Percentiles rank a stretch among this genome's conserved stretches.
These are phyloP conservation scores for Corythoichthys haematopterus DNA, from an alignment of 2,113 vertebrate genomes.

Conservation along the genomic window DNA sequence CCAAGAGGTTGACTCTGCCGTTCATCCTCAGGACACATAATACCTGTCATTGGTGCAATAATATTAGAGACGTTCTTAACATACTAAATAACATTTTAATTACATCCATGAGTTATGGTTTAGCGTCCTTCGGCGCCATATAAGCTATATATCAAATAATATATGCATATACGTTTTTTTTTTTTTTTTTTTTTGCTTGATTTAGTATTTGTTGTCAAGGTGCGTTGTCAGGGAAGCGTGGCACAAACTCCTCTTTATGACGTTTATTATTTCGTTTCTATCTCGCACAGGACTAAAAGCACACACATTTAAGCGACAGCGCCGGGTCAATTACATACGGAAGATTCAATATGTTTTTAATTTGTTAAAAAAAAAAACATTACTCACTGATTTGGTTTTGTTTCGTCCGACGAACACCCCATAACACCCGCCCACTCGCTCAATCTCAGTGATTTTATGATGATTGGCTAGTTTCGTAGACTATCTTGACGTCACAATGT, in stretches of 20 bases:
- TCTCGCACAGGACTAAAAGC: too few species aligned
- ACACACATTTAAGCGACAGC: not conserved
- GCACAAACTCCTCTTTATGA: not conserved
- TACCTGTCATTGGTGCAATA: slow-evolving; percentile 10
- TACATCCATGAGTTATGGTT: not conserved
- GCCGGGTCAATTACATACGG: not conserved
- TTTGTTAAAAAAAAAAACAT: not conserved
- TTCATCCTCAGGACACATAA: slow-evolving; percentile 54
- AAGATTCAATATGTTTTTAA: not conserved
- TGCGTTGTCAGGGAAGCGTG: not conserved
- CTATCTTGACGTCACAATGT: fast-evolving
- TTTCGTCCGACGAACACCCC: slow-evolving; percentile 7
- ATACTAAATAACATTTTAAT: not conserved
- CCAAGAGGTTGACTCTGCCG: slow-evolving; percentile 32
- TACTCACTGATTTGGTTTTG: slow-evolving; percentile 18
- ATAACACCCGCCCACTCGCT: slow-evolving; percentile 6
- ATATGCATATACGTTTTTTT: too few species aligned
- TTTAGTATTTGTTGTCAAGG: not conserved
- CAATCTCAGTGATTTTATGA: not conserved
- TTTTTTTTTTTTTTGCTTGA: not conserved
- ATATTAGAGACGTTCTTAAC: not conserved
- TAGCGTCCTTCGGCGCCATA: not conserved
- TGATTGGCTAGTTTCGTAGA: slow-evolving; percentile 32
- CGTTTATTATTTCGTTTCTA: not conserved
- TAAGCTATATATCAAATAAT: too few species aligned